phyloP scores from a whole-genome alignment of 2,113 vertebrate species.

The Pachypanchax playfairii region DNA sequence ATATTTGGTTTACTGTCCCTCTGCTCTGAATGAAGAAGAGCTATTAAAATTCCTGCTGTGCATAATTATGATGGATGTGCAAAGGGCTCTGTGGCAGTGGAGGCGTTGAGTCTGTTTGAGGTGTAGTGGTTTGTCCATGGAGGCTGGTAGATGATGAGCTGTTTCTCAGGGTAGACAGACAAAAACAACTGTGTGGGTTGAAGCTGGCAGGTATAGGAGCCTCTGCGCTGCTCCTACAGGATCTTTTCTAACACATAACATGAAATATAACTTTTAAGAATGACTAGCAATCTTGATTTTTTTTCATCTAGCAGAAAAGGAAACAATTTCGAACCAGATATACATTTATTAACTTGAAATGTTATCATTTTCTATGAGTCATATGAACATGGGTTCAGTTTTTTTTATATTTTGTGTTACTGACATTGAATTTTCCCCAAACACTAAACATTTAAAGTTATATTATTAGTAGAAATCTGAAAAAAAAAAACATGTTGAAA shows the following conservation, averaged over 20 bases:
- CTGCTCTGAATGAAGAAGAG: constrained; percentile 56
- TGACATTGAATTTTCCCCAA: background rate
- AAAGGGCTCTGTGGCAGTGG: constrained; percentile 56
- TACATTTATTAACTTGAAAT: background rate
- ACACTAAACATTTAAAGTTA: background rate
- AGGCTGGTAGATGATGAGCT: constrained; percentile 58
- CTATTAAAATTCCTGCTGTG: constrained; percentile 68
- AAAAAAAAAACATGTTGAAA: no score
- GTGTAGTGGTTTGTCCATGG: constrained; percentile 36
- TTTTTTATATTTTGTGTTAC: background rate
- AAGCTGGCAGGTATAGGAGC: constrained; percentile 64
- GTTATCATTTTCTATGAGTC: background rate
- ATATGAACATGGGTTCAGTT: background rate
- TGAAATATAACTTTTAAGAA: constrained; percentile 28
- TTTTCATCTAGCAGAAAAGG: constrained; percentile 12
- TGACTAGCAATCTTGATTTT: constrained; percentile 34
- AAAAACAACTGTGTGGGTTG: constrained; percentile 62
- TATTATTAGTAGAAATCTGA: background rate
- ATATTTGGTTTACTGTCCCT: constrained; percentile 50
- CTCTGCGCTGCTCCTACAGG: constrained; percentile 36
- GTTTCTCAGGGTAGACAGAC: constrained; percentile 65
- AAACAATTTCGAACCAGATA: background rate
- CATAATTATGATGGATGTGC: constrained; percentile 75
- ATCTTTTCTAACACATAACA: constrained; percentile 51
- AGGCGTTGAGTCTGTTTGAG: constrained; percentile 43